phyloP scores from a whole-genome alignment of 2,888 invertebrate genomes.

The Imbricaverruca yamaguchii region DNA sequence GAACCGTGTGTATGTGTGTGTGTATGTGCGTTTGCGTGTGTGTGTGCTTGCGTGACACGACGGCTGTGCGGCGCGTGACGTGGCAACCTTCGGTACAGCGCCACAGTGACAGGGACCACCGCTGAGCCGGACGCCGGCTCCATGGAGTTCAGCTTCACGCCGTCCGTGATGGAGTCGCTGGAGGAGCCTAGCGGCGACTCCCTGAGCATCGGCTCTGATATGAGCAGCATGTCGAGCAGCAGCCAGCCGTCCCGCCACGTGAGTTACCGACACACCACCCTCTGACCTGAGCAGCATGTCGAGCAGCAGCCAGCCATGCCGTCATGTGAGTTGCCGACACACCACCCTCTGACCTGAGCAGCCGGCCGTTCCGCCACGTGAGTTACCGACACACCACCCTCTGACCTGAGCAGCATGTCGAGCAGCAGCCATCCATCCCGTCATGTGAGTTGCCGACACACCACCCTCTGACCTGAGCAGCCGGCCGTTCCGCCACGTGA shows the following conservation, averaged over 20 bases:
- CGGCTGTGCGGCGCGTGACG: not conserved
- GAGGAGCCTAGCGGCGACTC: slow-evolving; percentile 36
- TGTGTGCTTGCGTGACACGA: not conserved
- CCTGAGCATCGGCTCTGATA: not conserved
- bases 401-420: no score
- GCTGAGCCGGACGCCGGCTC: slow-evolving; percentile 40
- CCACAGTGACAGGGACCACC: slow-evolving; percentile 36
- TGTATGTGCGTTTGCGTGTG: not conserved
- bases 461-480: not conserved
- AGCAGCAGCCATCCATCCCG: no score
- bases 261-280: not conserved
- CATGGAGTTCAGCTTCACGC: slow-evolving; percentile 50
- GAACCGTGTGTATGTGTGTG: not conserved
- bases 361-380: not conserved
- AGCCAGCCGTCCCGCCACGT: not conserved
- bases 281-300: no score
- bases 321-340: no score
- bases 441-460: no score
- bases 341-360: not conserved
- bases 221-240: not conserved
- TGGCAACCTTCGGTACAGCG: not conserved
- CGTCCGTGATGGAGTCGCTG: slow-evolving; percentile 48
- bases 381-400: not conserved
- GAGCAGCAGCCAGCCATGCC: no score
- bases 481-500: not conserved